Conservation (phyloP, 2,797 vertebrate species). For the Rhynchonycteris naso region DNA sequence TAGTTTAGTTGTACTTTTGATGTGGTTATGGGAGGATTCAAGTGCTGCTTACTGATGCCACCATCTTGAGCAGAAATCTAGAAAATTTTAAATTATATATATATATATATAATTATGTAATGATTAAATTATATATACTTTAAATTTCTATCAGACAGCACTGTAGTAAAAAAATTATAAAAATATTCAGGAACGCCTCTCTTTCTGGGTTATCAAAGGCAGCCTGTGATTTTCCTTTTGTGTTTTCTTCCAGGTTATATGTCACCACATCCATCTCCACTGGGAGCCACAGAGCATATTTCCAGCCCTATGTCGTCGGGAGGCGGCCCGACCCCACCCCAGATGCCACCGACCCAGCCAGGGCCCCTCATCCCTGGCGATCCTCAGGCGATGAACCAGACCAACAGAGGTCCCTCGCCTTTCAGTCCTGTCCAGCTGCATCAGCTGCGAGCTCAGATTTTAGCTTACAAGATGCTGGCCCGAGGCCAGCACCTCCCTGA, state of each 20-base stretch:
- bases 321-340: slow-evolving; percentile 95
- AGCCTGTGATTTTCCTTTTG: slow-evolving; percentile 50
- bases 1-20: too few species aligned
- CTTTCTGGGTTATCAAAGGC: background rate
- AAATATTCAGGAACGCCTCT: background rate
- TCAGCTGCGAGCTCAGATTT: slow-evolving; percentile 97
- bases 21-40: too few species aligned
- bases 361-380: slow-evolving; percentile 93
- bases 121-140: background rate
- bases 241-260: slow-evolving; percentile 91
- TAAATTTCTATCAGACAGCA: background rate
- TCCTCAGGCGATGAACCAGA: slow-evolving; percentile 92
- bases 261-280: slow-evolving; percentile 96
- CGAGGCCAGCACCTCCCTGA: slow-evolving; percentile 97
- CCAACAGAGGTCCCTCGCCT: slow-evolving; percentile 93
- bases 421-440: slow-evolving; percentile 97
- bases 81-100: background rate
- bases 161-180: background rate
- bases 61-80: too few species aligned
- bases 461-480: slow-evolving; percentile 98
- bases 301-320: slow-evolving; percentile 97
- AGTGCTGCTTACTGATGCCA: too few species aligned
- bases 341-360: slow-evolving; percentile 92
- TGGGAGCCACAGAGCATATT: slow-evolving; percentile 94
- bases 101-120: background rate